Conservation (phyloP, 2,113 vertebrate genomes). For the Dasyprocta punctata region DNA sequence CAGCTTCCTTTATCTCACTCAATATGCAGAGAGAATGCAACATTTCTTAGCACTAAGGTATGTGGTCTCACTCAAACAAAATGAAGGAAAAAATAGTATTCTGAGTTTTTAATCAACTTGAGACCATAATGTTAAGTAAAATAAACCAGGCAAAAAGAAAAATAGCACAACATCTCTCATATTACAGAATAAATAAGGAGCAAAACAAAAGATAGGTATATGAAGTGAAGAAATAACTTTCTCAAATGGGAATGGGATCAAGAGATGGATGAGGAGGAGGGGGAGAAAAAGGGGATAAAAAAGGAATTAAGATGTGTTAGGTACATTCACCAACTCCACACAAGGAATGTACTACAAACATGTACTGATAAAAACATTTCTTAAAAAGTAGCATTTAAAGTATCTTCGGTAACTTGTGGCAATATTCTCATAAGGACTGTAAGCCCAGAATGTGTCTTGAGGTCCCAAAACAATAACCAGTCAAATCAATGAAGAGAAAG, state of each 20-base stretch:
- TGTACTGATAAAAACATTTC: neutral
- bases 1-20: slow-evolving; percentile 84
- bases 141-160: neutral
- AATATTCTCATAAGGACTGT: neutral
- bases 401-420: slow-evolving; percentile 63
- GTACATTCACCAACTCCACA: neutral
- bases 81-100: slow-evolving; percentile 81
- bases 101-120: slow-evolving; percentile 62
- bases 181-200: neutral
- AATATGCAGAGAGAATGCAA: slow-evolving; percentile 80
- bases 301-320: neutral
- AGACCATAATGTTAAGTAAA: neutral
- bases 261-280: neutral
- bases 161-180: neutral
- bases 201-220: neutral
- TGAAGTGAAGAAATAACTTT: neutral
- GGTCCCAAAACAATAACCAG: neutral
- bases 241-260: neutral
- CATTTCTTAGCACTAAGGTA: slow-evolving; percentile 82
- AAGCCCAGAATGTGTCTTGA: neutral
- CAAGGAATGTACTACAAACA: neutral
- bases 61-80: slow-evolving; percentile 83
- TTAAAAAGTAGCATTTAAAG: slow-evolving; percentile 34
- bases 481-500: neutral
- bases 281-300: neutral